These are phyloP conservation scores for Gnathonemus longibarbis DNA, from an alignment of 2,113 vertebrate species.

Conservation along the genomic window DNA sequence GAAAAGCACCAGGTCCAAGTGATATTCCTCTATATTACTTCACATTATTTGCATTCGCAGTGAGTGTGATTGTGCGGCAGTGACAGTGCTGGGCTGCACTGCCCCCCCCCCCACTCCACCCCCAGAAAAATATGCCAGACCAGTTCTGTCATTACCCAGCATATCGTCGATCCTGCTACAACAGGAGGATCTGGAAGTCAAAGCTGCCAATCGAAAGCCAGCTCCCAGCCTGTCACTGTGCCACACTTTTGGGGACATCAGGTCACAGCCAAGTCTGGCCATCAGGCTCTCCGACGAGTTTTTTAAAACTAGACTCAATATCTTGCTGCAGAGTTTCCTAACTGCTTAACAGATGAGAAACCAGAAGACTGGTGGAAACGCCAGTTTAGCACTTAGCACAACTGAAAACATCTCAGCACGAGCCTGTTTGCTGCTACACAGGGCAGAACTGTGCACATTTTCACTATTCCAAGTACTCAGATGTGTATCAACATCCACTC, in stretches of 20 bases:
- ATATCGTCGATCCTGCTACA: not conserved
- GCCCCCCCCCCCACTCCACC: not conserved
- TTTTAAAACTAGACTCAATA: not conserved
- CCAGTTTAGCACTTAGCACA: not conserved
- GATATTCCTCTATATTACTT: not conserved
- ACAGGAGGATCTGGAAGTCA: not conserved
- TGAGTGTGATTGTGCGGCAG: not conserved
- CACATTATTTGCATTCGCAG: not conserved
- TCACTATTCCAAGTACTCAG: not conserved
- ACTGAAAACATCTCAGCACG: not conserved
- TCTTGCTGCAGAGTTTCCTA: not conserved
- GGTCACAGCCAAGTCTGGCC: not conserved
- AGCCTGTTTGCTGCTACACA: not conserved
- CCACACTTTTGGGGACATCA: not conserved
- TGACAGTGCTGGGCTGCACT: not conserved
- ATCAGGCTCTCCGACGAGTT: not conserved
- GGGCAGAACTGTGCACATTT: not conserved
- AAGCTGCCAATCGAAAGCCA: not conserved
- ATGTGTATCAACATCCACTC: not conserved
- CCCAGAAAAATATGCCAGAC: not conserved
- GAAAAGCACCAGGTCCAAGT: not conserved
- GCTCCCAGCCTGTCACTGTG: not conserved
- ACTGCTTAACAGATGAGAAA: not conserved
- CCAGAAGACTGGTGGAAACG: not conserved
- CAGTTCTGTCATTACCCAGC: not conserved